Percentiles rank a stretch among this genome's conserved stretches.
Conservation (phyloP, 2,797 vertebrate species). For the Thalassophryne amazonica region DNA sequence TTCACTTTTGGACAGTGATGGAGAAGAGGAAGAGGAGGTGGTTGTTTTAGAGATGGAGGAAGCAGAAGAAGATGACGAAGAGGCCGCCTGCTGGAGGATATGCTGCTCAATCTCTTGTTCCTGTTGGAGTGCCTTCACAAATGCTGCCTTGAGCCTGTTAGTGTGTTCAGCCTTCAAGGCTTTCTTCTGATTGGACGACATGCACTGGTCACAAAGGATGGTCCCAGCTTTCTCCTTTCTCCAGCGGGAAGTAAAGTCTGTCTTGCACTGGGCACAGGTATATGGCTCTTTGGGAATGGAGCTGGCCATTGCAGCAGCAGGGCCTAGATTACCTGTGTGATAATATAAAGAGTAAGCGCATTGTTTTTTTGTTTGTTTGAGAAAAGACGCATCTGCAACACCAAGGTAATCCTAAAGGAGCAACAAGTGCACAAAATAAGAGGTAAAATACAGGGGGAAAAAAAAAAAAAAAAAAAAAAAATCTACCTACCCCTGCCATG, state of each 20-base stretch:
- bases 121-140: slow-evolving; percentile 96
- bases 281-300: slow-evolving; percentile 87
- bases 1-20: slow-evolving; percentile 70
- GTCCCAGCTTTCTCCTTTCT: slow-evolving; percentile 91
- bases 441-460: background rate
- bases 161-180: slow-evolving; percentile 95
- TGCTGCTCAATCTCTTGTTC: slow-evolving; percentile 98
- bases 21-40: slow-evolving; percentile 60
- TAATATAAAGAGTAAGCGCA: background rate
- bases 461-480: too few species aligned
- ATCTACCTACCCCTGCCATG: slow-evolving; percentile 82
- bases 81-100: slow-evolving; percentile 87
- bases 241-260: slow-evolving; percentile 98
- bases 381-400: too few species aligned
- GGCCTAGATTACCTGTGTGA: slow-evolving; percentile 78
- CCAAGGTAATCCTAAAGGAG: too few species aligned
- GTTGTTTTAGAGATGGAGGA: slow-evolving; percentile 60
- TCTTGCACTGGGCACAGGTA: slow-evolving; percentile 94
- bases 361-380: too few species aligned
- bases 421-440: background rate
- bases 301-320: slow-evolving; percentile 52
- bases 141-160: slow-evolving; percentile 93
- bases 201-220: slow-evolving; percentile 95
- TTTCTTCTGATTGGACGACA: slow-evolving; percentile 97
- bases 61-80: slow-evolving; percentile 55